Evolutionary conservation across 1,140 invertebrate species (phyloP).

Genomic region (Orius insidiosus): DNA sequence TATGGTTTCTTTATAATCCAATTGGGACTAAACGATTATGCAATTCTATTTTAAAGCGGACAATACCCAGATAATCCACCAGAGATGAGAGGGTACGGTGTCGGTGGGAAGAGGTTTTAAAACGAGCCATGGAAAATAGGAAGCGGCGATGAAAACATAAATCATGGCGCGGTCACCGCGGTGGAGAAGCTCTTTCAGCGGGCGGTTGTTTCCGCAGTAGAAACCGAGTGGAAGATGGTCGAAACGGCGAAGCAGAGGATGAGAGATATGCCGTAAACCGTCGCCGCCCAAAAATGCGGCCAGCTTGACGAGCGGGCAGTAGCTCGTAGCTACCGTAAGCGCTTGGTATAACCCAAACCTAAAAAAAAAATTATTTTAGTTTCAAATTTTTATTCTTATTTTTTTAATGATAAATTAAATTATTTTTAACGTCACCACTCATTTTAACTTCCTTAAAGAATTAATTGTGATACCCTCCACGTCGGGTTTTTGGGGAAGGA

Average conservation of each 20-base stretch:
- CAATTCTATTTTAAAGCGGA: neutral
- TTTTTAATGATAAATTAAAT: no score
- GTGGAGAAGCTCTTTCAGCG: slow-evolving; percentile 70
- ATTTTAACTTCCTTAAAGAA: no score
- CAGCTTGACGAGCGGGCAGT: slow-evolving; percentile 49
- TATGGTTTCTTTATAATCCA: slow-evolving; percentile 1
- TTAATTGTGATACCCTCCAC: no score
- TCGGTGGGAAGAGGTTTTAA: slow-evolving; percentile 40
- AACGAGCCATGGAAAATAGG: slow-evolving; percentile 88
- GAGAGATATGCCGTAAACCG: slow-evolving; percentile 74
- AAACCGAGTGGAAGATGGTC: slow-evolving; percentile 78
- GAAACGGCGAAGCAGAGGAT: slow-evolving; percentile 75
- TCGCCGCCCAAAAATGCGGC: slow-evolving; percentile 57
- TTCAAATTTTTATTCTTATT: no score
- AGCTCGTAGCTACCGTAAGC: slow-evolving; percentile 55
- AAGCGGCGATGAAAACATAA: slow-evolving; percentile 89
- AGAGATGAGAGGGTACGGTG: slow-evolving; percentile 42
- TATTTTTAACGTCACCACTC: no score
- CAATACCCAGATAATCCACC: slow-evolving; percentile 62
- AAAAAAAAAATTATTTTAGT: slow-evolving; percentile 16
- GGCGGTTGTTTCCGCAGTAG: slow-evolving; percentile 55
- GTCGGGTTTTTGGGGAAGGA: no score
- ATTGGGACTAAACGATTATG: neutral
- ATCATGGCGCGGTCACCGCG: slow-evolving; percentile 88
- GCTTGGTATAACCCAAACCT: slow-evolving; percentile 67